Base-by-base conservation (phyloP, 2,888 invertebrate genomes). In the Pseudococcus longispinus region DNA sequence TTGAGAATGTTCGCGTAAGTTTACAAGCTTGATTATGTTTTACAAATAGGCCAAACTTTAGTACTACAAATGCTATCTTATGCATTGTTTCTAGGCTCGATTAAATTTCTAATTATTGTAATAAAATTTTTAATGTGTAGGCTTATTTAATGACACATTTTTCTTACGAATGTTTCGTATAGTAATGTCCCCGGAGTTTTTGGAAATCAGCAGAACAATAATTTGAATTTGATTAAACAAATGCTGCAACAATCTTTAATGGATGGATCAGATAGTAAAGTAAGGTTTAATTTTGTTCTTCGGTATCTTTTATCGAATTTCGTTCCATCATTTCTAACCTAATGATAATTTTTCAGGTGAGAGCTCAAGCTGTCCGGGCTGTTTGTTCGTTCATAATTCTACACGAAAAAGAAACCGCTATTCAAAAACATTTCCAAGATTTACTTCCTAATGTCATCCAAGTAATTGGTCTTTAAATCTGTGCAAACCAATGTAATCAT, bases 131-230 rank as follows among this genome's bases (percentile, higher is more conserved):
- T 20, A 20, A 80, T 42, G 9, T 9, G 20, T 80, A 80, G 42
- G 77, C 77, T 42, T 20, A n/a, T 80, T 13, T 80, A 80, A 32
- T 80, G 1, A 3, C 42, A 13, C 23, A 9, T 23, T 20, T 60
- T 60, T 60, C 60, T 60, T 4, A 11, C 9, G 8, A 5, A 20
- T 60, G 23, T 60, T 60, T 60, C 60, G 60, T 91, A 88, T 91
- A 96, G 96, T 89, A 94, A 96, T 89, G 97, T 98, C 51, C 99
- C 99, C 32, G 97, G 97, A 55, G 96, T 99, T 86, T 99, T 99
- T 93, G 99, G 99, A 60, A 97, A 97, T 91, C 96, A 97, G 90
- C 98, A 99, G 91, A 93, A 94, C 88, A 95, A 96, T 90, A 97
- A 98, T 91, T 91, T 99, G 89, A 95, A 96, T 89, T 93, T 97